phyloP scores from a whole-genome alignment of 2,113 vertebrate genomes.

The Marcusenius ussheri region DNA sequence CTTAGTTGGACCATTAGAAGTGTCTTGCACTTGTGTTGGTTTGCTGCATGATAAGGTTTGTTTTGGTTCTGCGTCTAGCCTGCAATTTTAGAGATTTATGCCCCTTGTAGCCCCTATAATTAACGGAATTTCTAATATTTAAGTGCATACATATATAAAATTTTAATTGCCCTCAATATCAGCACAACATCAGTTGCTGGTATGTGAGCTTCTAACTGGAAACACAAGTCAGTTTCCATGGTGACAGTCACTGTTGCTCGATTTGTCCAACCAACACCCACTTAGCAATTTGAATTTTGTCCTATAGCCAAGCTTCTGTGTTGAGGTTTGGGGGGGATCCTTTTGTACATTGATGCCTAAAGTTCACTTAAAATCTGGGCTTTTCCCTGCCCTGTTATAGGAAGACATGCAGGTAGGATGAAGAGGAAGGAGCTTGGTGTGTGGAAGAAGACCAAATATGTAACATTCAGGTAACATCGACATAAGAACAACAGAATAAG shows the following conservation, averaged over 20 bases:
- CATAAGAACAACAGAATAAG: neutral
- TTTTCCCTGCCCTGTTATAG: slow-evolving; percentile 42
- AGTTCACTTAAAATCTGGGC: neutral
- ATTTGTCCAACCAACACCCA: slow-evolving; percentile 41
- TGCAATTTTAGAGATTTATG: slow-evolving; percentile 63
- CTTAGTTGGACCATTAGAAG: slow-evolving; percentile 32
- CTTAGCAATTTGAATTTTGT: slow-evolving; percentile 44
- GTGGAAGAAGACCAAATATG: neutral
- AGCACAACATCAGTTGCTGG: slow-evolving; percentile 46
- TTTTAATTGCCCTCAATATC: slow-evolving; percentile 53
- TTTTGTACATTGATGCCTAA: neutral
- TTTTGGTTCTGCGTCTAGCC: slow-evolving; percentile 49
- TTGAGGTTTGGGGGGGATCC: neutral
- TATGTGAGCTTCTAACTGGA: slow-evolving; percentile 49
- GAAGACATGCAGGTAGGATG: neutral
- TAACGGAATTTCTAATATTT: slow-evolving; percentile 59
- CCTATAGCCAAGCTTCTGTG: slow-evolving; percentile 35
- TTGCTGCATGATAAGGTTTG: slow-evolving; percentile 42
- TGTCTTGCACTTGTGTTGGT: slow-evolving; percentile 39
- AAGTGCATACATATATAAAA: slow-evolving; percentile 54
- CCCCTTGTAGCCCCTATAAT: slow-evolving; percentile 50
- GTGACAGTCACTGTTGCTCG: slow-evolving; percentile 51
- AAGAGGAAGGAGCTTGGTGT: neutral
- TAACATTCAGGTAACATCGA: neutral
- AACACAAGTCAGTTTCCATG: slow-evolving; percentile 56